Conservation (phyloP, 2,888 invertebrate genomes). For the Latrodectus hesperus region DNA sequence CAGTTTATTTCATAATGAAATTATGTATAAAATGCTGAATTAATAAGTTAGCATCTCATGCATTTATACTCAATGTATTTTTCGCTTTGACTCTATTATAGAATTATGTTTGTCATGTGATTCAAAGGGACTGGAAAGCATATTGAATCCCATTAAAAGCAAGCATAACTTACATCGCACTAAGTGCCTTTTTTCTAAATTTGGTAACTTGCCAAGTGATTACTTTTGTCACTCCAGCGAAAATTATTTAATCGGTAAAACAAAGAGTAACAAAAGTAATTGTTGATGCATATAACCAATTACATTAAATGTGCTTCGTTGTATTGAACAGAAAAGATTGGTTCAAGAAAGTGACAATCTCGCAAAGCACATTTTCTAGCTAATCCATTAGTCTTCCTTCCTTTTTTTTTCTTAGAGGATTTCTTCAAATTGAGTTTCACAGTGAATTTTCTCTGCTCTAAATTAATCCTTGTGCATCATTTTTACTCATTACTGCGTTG, state of each 20-base stretch:
- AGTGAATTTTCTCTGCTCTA: conserved; percentile 24
- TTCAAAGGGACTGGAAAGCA: no score
- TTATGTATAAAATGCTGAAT: no score
- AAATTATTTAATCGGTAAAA: conserved; percentile 58
- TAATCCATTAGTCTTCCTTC: conserved; percentile 48
- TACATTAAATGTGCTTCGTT: conserved; percentile 49
- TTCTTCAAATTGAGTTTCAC: conserved; percentile 16
- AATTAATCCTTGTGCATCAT: conserved; percentile 42
- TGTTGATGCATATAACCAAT: conserved; percentile 58
- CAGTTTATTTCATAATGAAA: no score
- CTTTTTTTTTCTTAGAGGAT: conserved; percentile 8
- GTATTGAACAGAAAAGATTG: conserved; percentile 58
- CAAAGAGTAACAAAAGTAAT: conserved; percentile 36
- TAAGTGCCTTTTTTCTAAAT: neutral
- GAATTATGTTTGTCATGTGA: no score
- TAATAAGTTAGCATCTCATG: no score
- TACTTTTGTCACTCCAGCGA: conserved; percentile 23
- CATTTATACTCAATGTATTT: no score
- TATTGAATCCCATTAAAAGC: neutral
- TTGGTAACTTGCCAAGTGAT: conserved; percentile 14
- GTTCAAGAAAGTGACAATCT: conserved; percentile 56
- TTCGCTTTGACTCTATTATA: no score
- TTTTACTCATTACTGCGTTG: conserved; percentile 7
- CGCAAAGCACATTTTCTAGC: conserved; percentile 43
- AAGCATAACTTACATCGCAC: neutral